Conservation (phyloP, 2,113 vertebrate genomes). For the Marmota monax region DNA sequence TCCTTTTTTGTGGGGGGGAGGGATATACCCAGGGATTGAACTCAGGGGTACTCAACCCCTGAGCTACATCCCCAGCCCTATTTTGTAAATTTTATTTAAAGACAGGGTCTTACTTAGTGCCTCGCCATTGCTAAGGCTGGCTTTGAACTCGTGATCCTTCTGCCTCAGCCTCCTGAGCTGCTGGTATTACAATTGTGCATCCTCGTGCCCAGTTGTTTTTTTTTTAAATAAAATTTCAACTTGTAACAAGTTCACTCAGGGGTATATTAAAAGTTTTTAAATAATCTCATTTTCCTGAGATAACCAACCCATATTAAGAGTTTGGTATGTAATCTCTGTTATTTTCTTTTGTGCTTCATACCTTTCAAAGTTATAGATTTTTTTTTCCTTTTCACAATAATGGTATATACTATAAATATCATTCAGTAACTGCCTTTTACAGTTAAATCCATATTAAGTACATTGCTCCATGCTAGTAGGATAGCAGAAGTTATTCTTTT, state of each 20-base stretch:
- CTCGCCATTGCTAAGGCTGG: too few species aligned
- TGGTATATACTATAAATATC: background rate
- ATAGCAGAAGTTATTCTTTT: background rate
- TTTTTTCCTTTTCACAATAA: constrained; percentile 3
- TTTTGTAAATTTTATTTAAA: too few species aligned
- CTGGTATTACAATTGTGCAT: too few species aligned
- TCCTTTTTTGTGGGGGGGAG: too few species aligned
- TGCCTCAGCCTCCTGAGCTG: too few species aligned
- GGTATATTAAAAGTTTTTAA: background rate
- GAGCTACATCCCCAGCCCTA: too few species aligned
- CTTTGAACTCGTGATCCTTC: too few species aligned
- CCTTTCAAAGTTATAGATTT: background rate
- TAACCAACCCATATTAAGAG: background rate
- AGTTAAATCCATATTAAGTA: background rate
- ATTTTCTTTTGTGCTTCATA: background rate
- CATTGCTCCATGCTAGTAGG: background rate
- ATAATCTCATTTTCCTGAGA: background rate
- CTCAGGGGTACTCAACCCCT: too few species aligned
- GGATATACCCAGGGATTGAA: too few species aligned
- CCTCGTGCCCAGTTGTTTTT: background rate
- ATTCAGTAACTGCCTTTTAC: constrained; percentile 9
- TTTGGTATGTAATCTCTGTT: background rate
- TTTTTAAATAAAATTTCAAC: background rate
- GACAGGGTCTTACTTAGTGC: too few species aligned
- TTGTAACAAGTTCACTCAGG: background rate